These are phyloP conservation scores for Epinephelus malabaricus DNA, from an alignment of 2,797 vertebrate species.

Conservation along the genomic window DNA sequence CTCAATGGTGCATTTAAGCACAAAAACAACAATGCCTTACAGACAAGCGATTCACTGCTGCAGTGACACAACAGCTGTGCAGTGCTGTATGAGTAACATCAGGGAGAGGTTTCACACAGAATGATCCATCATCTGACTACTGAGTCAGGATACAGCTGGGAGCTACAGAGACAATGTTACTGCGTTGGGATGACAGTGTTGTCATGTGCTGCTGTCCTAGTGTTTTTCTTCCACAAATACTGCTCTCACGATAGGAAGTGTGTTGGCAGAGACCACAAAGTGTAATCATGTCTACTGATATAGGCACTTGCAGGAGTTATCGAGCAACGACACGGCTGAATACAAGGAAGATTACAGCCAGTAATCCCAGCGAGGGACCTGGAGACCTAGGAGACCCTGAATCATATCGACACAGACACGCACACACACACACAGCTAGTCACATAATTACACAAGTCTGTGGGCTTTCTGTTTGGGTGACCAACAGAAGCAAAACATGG, in stretches of 20 bases:
- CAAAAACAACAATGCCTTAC: slow-evolving; percentile 17
- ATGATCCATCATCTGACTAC: slow-evolving; percentile 62
- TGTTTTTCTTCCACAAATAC: slow-evolving; percentile 30
- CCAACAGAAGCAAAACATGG: neutral
- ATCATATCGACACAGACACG: slow-evolving; percentile 17
- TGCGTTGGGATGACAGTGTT: slow-evolving; percentile 45
- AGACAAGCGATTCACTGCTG: slow-evolving; percentile 25
- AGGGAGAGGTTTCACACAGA: slow-evolving; percentile 39
- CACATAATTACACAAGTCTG: slow-evolving; percentile 2
- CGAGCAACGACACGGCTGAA: slow-evolving; percentile 53
- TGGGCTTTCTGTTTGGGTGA: slow-evolving; percentile 12
- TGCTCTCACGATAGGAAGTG: slow-evolving; percentile 24
- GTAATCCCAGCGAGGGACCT: slow-evolving; percentile 57
- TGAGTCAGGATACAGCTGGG: slow-evolving; percentile 62
- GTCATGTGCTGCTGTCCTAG: slow-evolving; percentile 39
- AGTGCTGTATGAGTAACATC: slow-evolving; percentile 50
- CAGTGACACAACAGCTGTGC: slow-evolving; percentile 58
- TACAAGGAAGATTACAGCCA: slow-evolving; percentile 55
- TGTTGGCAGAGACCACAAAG: slow-evolving; percentile 32
- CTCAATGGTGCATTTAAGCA: slow-evolving; percentile 26
- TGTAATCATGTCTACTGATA: slow-evolving; percentile 62
- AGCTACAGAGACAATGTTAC: slow-evolving; percentile 48
- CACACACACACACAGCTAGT: slow-evolving; percentile 8
- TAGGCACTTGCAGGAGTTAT: slow-evolving; percentile 56
- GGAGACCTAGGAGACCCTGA: slow-evolving; percentile 35